Evolutionary conservation across 2,113 vertebrate species (phyloP), one percentile per base, ranked within the genome.

Genomic region (Motacilla tschutschensis): DNA sequence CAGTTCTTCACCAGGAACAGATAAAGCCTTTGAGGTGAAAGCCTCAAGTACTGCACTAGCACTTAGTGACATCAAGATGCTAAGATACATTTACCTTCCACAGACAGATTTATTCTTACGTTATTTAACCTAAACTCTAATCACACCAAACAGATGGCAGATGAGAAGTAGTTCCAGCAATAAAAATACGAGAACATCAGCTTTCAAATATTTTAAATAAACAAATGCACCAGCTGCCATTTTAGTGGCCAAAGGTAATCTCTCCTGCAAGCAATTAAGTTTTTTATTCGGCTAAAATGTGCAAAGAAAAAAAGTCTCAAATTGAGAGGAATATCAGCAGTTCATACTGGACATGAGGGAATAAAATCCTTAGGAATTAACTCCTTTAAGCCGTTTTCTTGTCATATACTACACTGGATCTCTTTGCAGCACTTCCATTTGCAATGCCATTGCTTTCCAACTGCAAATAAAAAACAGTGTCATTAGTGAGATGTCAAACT

Each of bases 311-410:
- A 93, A 28, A 36, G 87, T 88, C 60, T 92, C 41, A 38, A 91
- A 79, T 50, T 90, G 79, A 88, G 59, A 92, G 85, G 60, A 96
- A 41, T 62, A 79, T 76, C 63, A 80, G 74, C 88, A 94, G 93
- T 94, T 96, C 91, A 63, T 84, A 81, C 35, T 50, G 73, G 46
- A 74, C 62, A 91, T 22, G 6, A 80, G 31, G 48, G 43, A 76
- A 58, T 33, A 22, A 64, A 66, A 91, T 83, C 87, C 65, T 90
- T 21, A 8, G 12, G 21, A 58, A 83, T 36, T 14, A 46, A 53
- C 21, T 46, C 16, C 47, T 78, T 97, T 89, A 98, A 85, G 98
- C 97, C 0, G 62, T 97, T 95, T 99, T 99, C 97, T 99, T 99
- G 76, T 97, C 95, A 21, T 83, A 74, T 78, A 64, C 82, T 57